Base-by-base conservation (phyloP, 1,140 invertebrate genomes). In the Orchesella cincta region DNA sequence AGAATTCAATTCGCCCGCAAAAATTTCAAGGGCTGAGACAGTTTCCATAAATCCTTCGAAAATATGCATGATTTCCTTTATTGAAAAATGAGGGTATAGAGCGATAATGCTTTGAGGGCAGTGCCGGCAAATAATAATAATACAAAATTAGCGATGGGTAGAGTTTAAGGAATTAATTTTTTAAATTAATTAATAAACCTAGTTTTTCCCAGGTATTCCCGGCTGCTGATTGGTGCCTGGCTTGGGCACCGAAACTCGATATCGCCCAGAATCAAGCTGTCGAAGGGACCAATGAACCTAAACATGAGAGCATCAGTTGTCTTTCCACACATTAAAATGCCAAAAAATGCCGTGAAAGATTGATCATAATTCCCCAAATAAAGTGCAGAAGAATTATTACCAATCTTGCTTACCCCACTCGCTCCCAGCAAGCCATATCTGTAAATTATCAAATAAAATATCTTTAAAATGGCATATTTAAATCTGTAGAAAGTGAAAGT, bases 51-150 rank as follows among this genome's bases (percentile, higher is more conserved):
- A 98, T 92, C 89, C 94, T 93, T 16, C 96, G n/a, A 85, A 98
- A 98, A 84, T 97, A 98, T 93, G 91, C 89, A 98, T 92, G 0
- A 95, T 98, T 85, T 98, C 96, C 76, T 91, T 90, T 78, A 97
- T 98, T 0, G 94, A 93, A 85, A 98, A 96, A 85, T 98, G 94
- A 0, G 93, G 93, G 84, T 96, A 98, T 0, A 98, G 87, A 0
- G 95, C 95, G n/a, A 96, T 93, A 86, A n/a, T n/a, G n/a, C 98
- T 95, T 85, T 96, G 92, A 8, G n/a, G 71, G 33, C 36, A 39
- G 36, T 71, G 8, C 67, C n/a, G n/a, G n/a, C n/a, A n/a, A n/a
- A n/a, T n/a, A n/a, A n/a, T n/a, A n/a, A n/a, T n/a, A n/a, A n/a
- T n/a, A n/a, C n/a, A n/a, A n/a, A n/a, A n/a, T n/a, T n/a, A n/a